Conservation (phyloP, 2,888 invertebrate genomes). For the Micropterix aruncella region DNA sequence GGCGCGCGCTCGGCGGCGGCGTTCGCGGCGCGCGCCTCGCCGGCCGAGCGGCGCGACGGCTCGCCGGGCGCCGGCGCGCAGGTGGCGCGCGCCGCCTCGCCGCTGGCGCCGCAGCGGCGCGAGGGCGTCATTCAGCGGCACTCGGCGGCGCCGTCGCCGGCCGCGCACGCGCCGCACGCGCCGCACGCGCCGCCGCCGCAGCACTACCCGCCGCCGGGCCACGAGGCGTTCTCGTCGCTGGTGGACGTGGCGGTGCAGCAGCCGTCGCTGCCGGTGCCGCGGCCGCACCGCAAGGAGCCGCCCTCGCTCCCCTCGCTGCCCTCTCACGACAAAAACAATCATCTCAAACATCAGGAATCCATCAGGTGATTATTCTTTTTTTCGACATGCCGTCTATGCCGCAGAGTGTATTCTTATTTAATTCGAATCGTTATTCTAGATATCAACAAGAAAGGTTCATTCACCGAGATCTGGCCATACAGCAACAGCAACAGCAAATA, state of each 20-base stretch:
- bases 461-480: conserved; percentile 16
- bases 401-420: too few relatives aligned
- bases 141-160: conserved; percentile 32
- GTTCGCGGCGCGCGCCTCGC: conserved; percentile 20
- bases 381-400: too few relatives aligned
- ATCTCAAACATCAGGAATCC: conserved; percentile 33
- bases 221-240: conserved; percentile 77
- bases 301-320: conserved; percentile 19
- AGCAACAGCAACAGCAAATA: conserved; percentile 25
- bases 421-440: background rate
- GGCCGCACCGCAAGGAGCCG: conserved; percentile 20
- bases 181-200: conserved; percentile 45
- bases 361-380: too few relatives aligned
- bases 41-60: conserved; percentile 13
- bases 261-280: conserved; percentile 73
- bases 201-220: conserved; percentile 41
- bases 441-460: background rate
- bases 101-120: conserved; percentile 39
- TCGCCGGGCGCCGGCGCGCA: conserved; percentile 13
- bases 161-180: conserved; percentile 27
- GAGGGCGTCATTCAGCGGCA: conserved; percentile 69
- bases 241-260: conserved; percentile 89
- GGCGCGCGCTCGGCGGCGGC: conserved; percentile 6
- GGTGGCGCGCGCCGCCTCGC: conserved; percentile 12
- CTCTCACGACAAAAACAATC: conserved; percentile 27